Evolutionary conservation across 2,113 vertebrate species (phyloP), one percentile per base, ranked within the genome.

Genomic region (Lontra canadensis): DNA sequence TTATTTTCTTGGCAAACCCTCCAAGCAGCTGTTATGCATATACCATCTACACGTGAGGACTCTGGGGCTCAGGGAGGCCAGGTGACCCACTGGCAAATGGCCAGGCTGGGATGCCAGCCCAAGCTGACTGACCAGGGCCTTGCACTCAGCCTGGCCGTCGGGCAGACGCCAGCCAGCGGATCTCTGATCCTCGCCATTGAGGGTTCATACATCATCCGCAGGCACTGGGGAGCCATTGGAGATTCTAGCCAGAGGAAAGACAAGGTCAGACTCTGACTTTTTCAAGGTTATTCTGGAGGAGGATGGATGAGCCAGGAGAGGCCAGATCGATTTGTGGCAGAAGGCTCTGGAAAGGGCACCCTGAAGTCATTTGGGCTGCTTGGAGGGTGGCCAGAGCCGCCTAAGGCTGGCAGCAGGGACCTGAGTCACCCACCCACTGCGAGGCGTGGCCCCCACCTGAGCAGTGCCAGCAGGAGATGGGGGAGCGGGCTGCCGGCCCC

Each of bases 351-450:
- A 55, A 65, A 4, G 42, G 76, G 59, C 69, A 25, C 2, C 10
- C 23, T 3, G 1, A 15, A 25, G 73, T 29, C 89, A 3, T 55
- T 0, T 5, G 21, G 12, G 65, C 21, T 20, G 15, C 5, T 3
- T 2, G 39, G 71, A 36, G 59, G 0, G 34, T 1, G 47, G 29
- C 67, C 0, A 0, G 4, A 6, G 39, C 55, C 26, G 0, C 31
- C 34, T 10, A 36, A 14, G 63, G 6, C 6, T 15, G 31, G 29
- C 61, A 0, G 44, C 4, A 3, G 55, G 34, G 80, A 11, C 65
- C 25, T 3, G 11, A 44, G 26, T 18, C 61, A 36, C 61, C 71
- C 13, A 6, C 31, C 15, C 3, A 29, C 69, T 10, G 3, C 17
- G 23, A 7, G 18, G 67, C 12, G 0, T 29, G 12, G 47, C 36